Evolutionary conservation across 2,113 vertebrate species (phyloP).

Genomic region (Pseudorasbora parva): DNA sequence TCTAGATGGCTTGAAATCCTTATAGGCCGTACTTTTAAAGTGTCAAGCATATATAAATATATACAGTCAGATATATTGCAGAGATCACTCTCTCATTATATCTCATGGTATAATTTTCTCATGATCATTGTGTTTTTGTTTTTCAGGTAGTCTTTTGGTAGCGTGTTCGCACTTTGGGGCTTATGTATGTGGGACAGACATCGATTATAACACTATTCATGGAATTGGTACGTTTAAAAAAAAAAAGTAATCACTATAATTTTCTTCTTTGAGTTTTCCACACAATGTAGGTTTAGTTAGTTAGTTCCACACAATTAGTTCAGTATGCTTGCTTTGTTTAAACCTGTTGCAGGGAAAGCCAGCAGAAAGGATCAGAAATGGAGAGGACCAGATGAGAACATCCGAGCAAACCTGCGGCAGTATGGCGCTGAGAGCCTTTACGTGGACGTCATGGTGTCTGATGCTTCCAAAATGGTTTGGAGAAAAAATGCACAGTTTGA

Average conservation of each 20-base stretch:
- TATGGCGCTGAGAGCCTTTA: conserved; percentile 90
- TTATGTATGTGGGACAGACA: conserved; percentile 93
- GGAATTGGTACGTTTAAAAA: conserved; percentile 83
- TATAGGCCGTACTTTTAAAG: conserved; percentile 30
- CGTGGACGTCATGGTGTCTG: conserved; percentile 90
- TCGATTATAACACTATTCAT: conserved; percentile 96
- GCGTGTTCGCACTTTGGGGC: conserved; percentile 95
- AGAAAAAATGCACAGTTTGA: conserved; percentile 85
- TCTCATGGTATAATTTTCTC: neutral
- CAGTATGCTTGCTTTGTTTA: neutral
- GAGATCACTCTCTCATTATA: too few species aligned
- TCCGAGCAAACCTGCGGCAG: conserved; percentile 93
- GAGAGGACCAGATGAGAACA: conserved; percentile 98
- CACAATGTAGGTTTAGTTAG: neutral
- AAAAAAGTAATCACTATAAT: neutral
- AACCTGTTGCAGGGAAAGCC: conserved; percentile 83
- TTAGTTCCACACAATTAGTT: too few species aligned
- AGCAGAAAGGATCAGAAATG: conserved; percentile 96
- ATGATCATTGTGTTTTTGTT: conserved; percentile 40
- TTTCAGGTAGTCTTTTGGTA: conserved; percentile 89
- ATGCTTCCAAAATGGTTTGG: conserved; percentile 91
- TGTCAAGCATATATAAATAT: neutral
- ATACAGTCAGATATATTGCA: neutral
- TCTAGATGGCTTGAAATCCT: conserved; percentile 32
- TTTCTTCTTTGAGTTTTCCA: neutral